These are phyloP conservation scores for Deilephila porcellus DNA, from an alignment of 2,888 invertebrate genomes.

Conservation along the genomic window DNA sequence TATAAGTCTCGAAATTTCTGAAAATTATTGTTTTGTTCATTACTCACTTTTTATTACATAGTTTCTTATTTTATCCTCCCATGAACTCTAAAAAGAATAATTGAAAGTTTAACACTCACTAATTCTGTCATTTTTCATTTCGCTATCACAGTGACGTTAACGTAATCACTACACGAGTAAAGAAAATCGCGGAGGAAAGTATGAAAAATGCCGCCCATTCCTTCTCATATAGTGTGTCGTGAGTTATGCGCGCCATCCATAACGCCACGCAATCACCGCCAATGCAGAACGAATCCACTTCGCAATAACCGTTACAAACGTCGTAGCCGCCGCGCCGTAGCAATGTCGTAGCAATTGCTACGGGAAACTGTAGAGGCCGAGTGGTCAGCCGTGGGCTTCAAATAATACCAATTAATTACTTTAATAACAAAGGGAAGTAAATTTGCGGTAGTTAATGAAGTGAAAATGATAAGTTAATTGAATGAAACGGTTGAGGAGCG, in stretches of 20 bases:
- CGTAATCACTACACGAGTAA: conserved; percentile 1
- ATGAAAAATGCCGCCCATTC: conserved; percentile 19
- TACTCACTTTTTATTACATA: too few relatives aligned
- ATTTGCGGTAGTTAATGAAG: background rate
- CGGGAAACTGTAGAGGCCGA: background rate
- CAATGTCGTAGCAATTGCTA: conserved; percentile 6
- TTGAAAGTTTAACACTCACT: too few relatives aligned
- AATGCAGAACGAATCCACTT: conserved; percentile 32
- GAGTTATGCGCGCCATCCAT: conserved; percentile 23
- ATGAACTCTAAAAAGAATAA: too few relatives aligned
- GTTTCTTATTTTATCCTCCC: too few relatives aligned
- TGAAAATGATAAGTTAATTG: conserved; percentile 14
- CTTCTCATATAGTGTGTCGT: conserved; percentile 9
- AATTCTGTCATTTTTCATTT: too few relatives aligned
- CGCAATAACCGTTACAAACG: background rate
- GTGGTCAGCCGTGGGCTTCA: background rate
- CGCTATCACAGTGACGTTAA: background rate
- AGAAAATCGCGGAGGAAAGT: background rate
- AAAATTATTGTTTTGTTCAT: too few relatives aligned
- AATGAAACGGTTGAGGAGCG: conserved; percentile 11
- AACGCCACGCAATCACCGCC: conserved; percentile 18
- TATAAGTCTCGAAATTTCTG: background rate
- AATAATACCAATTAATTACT: background rate
- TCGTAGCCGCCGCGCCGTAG: background rate
- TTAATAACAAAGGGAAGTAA: background rate